Evolutionary conservation across 2,888 invertebrate genomes (phyloP), one percentile per base, ranked within the genome.

Genomic region (Drymonia ruficornis): DNA sequence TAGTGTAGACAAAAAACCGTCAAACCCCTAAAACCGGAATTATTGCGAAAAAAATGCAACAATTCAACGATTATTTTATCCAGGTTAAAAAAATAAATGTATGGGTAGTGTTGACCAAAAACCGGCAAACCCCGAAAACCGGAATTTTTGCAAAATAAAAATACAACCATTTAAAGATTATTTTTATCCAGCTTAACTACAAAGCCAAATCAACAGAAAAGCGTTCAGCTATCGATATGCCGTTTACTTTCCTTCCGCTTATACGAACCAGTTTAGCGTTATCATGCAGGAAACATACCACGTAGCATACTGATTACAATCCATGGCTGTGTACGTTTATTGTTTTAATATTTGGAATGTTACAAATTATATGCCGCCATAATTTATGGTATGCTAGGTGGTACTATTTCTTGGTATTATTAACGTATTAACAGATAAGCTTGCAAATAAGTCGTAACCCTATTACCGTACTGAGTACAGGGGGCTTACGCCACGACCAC

Each of bases 211-310:
- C 3, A 36, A 36, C 36, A 31, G 9, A 11, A 31, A 9, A 11
- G 12, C 36, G 13, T 36, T n/a, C 36, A n/a, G 36, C 36, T 13
- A n/a, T 43, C 19, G 19, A 43, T 43, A 43, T 18, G 13, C 19
- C 43, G 23, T 40, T 36, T n/a, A 40, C 58, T 65, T 67, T 67
- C 60, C 65, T 61, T 67, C 63, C 61, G 56, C 52, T 51, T 36
- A 43, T 43, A 23, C 13, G 50, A 43, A 28, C 50, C 55, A 49
- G 52, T 54, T 59, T 50, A 42, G 40, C 48, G 52, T 66, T 70
- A 70, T 70, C 70, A 52, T 38, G 49, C 68, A 71, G 70, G 70
- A 71, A 67, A 56, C 68, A 18, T 18, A 16, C 34, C 15, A 18
- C 47, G 8, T 47, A 19, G 18, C 47, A 29, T 31, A 46, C 29